These are phyloP conservation scores for Ahaetulla prasina DNA, from an alignment of 2,113 vertebrate genomes.

Conservation along the genomic window DNA sequence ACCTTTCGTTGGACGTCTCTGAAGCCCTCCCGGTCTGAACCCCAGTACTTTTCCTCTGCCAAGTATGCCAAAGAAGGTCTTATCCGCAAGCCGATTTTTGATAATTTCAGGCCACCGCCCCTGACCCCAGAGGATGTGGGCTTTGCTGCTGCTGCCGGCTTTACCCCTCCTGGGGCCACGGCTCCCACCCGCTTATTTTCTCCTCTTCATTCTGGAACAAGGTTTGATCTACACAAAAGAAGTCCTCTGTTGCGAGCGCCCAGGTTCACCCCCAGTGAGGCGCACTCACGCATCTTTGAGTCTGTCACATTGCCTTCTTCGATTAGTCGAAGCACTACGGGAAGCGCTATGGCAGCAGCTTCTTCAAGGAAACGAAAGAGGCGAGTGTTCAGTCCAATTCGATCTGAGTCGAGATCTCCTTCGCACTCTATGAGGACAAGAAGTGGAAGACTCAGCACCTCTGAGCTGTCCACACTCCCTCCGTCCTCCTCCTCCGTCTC, in stretches of 20 bases:
- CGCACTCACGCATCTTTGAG: conserved; percentile 95
- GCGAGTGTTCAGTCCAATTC: conserved; percentile 74
- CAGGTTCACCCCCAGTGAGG: conserved; percentile 93
- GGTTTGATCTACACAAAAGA: conserved; percentile 84
- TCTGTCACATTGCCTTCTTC: conserved; percentile 86
- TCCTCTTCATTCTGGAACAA: conserved; percentile 80
- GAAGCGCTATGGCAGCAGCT: conserved; percentile 65
- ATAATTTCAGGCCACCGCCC: conserved; percentile 94
- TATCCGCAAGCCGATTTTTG: conserved; percentile 95
- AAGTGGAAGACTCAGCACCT: conserved; percentile 84
- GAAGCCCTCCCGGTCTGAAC: conserved; percentile 82
- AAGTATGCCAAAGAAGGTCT: conserved; percentile 99
- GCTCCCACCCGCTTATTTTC: conserved; percentile 83
- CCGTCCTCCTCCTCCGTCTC: conserved; percentile 71
- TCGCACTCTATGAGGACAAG: conserved; percentile 97
- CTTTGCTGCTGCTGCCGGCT: conserved; percentile 66
- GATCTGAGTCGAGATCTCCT: conserved; percentile 84
- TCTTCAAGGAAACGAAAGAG: conserved; percentile 76
- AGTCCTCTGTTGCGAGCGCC: conserved; percentile 89
- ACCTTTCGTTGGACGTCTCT: conserved; percentile 95
- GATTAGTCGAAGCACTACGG: conserved; percentile 71
- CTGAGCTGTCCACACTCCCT: conserved; percentile 74
- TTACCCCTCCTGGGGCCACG: conserved; percentile 69
- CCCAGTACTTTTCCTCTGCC: conserved; percentile 95
- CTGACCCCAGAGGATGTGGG: conserved; percentile 95